These are phyloP conservation scores for Nymphalis io DNA, from an alignment of 1,140 invertebrate genomes.

Conservation along the genomic window DNA sequence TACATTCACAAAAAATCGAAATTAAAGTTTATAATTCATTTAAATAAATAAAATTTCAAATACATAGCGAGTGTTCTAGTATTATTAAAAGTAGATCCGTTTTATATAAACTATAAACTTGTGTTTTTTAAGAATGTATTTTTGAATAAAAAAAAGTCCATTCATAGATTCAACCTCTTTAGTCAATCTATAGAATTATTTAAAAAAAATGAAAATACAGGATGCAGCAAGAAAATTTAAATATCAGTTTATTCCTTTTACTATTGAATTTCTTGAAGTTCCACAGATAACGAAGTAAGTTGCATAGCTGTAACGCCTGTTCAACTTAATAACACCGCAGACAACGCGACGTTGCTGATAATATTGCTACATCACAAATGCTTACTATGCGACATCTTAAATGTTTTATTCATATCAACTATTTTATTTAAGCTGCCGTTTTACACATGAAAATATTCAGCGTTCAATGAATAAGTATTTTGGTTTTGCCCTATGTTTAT, in stretches of 20 bases:
- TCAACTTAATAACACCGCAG: constrained; percentile 58
- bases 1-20: no score
- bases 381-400: constrained; percentile 39
- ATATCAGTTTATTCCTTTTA: constrained; percentile 7
- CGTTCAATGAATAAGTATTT: constrained; percentile 3
- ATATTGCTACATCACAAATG: constrained; percentile 55
- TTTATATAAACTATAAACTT: no score
- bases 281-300: constrained; percentile 37
- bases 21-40: no score
- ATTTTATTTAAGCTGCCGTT: constrained; percentile 8
- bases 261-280: constrained; percentile 8
- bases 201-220: background rate
- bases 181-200: background rate
- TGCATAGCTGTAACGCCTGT: constrained; percentile 53
- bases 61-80: no score
- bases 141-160: no score
- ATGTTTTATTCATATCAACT: constrained; percentile 15
- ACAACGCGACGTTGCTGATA: constrained; percentile 52
- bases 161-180: no score
- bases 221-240: background rate
- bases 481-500: background rate
- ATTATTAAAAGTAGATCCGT: no score
- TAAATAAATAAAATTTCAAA: no score
- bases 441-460: constrained; percentile 9
- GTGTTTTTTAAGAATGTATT: no score